These are phyloP conservation scores for Abramis brama DNA, from an alignment of 2,113 vertebrate genomes.

Conservation along the genomic window DNA sequence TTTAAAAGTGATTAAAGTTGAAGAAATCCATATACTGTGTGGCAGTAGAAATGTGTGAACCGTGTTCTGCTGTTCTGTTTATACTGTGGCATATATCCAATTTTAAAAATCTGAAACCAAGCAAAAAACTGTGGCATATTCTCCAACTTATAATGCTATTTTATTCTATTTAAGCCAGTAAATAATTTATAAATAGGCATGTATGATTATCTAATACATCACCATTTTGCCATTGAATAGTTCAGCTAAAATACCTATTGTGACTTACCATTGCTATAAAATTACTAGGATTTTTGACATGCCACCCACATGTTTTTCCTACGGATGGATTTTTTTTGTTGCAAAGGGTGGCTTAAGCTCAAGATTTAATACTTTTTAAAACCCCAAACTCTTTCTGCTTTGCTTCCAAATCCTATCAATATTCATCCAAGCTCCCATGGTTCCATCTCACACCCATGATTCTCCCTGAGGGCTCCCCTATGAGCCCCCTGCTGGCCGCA, in stretches of 20 bases:
- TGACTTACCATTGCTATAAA: neutral
- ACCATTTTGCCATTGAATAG: neutral
- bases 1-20: too few species aligned
- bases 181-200: neutral
- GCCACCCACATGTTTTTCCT: neutral
- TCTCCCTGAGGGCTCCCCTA: neutral
- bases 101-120: too few species aligned
- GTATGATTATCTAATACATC: neutral
- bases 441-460: conserved; percentile 6
- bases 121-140: neutral
- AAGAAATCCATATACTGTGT: too few species aligned
- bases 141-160: neutral
- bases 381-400: conserved; percentile 1
- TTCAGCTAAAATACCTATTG: neutral
- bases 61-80: too few species aligned
- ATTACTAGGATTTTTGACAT: neutral
- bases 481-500: conserved; percentile 52
- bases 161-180: neutral
- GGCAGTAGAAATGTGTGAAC: too few species aligned
- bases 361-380: conserved; percentile 31
- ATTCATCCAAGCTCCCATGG: conserved; percentile 8
- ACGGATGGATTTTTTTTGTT: neutral
- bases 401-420: conserved; percentile 25
- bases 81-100: too few species aligned
- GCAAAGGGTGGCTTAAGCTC: conserved; percentile 1